Base-by-base conservation (phyloP, 2,797 vertebrate genomes). In the Jordanella pulchra region DNA sequence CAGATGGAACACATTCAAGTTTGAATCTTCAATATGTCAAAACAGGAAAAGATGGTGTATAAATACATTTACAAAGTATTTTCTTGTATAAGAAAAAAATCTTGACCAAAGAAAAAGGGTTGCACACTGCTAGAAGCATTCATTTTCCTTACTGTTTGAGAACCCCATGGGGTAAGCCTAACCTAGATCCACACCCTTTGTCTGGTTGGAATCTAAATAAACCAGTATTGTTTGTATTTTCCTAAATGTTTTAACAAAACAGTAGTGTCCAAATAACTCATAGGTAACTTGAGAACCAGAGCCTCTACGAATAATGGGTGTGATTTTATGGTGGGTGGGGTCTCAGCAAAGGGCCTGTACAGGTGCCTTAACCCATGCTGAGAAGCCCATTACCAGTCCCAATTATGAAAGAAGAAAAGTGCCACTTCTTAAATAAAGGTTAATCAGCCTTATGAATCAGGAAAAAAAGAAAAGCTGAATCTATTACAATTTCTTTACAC, bases 251-350 rank as follows among this genome's bases (percentile, higher is more conserved):
- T 84, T 75, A 71, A 70, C 66, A 66, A 51, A 56, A 32, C 77
- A 67, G 80, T 79, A 80, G 60, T 53, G 25, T 74, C 69, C 68
- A 63, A 54, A 83, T 79, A 73, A 27, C 56, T 71, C 54, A 72
- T 27, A 39, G 55, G 89, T 89, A 91, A 91, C 83, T 67, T 66
- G 86, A 92, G 86, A 85, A 53, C 42, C 48, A 18, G 48, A 15
- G 60, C 51, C 50, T 75, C 55, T 64, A 27, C 61, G 56, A 81
- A 78, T 81, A 84, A 79, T 35, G 55, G 65, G 75, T 74, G 75
- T 55, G 81, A 82, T 87, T 87, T 90, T 87, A 85, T 87, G 83
- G 80, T 84, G 35, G 78, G 77, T 63, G 76, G 48, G 66, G 55
- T 51, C 68, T 55, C 69, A 71, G 78, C 71, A 80, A 74, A 83